phyloP scores from a whole-genome alignment of 2,888 invertebrate species.

The Drosophila greeni region DNA sequence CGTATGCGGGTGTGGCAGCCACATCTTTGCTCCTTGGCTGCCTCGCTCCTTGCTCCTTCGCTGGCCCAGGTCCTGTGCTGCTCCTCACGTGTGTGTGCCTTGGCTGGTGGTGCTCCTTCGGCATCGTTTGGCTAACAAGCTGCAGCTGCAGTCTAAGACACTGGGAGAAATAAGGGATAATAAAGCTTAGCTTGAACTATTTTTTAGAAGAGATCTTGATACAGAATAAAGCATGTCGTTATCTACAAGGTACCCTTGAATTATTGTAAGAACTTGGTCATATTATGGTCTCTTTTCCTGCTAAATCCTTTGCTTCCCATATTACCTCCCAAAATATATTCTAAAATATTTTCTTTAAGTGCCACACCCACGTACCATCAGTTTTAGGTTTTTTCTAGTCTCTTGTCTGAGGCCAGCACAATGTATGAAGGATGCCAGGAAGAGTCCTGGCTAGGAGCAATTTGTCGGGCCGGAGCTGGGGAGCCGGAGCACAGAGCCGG shows the following conservation, averaged over 20 bases:
- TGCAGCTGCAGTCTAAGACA: conserved; percentile 43
- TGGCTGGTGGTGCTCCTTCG: background rate
- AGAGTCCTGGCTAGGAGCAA: conserved; percentile 41
- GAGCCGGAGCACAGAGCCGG: conserved; percentile 4
- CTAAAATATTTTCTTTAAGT: background rate
- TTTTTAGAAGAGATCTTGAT: too few relatives aligned
- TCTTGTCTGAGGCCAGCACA: conserved; percentile 44
- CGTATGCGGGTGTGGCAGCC: conserved; percentile 36
- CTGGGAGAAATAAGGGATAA: conserved; percentile 1
- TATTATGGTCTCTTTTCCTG: too few relatives aligned
- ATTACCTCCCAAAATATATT: too few relatives aligned
- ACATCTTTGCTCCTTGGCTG: conserved; percentile 13
- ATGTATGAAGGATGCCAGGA: conserved; percentile 44
- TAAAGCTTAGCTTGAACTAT: too few relatives aligned
- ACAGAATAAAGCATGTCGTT: too few relatives aligned
- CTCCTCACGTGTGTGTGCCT: too few relatives aligned
- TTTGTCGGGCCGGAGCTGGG: conserved; percentile 44
- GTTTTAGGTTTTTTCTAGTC: conserved; percentile 4
- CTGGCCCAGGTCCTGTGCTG: conserved; percentile 23
- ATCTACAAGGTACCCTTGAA: too few relatives aligned
- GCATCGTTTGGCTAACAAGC: conserved; percentile 50
- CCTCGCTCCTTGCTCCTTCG: background rate
- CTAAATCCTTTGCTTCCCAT: too few relatives aligned
- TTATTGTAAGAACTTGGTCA: too few relatives aligned
- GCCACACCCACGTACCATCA: conserved; percentile 2